phyloP scores from a whole-genome alignment of 2,113 vertebrate species.

The Aphyosemion australe region DNA sequence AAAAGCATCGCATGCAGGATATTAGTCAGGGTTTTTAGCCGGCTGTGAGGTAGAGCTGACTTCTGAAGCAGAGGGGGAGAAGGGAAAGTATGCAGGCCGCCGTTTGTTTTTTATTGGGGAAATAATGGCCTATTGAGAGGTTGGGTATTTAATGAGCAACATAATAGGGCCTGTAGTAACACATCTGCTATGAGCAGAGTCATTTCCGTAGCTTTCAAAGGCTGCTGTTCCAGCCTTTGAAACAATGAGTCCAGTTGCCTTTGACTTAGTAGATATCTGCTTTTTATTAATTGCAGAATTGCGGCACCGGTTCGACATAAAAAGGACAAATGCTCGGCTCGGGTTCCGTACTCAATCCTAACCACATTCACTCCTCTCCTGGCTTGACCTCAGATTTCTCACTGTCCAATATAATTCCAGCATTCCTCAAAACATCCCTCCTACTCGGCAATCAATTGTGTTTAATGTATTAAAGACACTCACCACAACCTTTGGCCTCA shows the following conservation, averaged over 20 bases:
- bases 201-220: slow-evolving; percentile 79
- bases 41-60: slow-evolving; percentile 75
- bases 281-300: slow-evolving; percentile 72
- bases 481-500: slow-evolving; percentile 71
- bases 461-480: slow-evolving; percentile 78
- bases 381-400: slow-evolving; percentile 59
- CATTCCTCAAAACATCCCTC: slow-evolving; percentile 60
- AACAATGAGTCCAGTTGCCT: slow-evolving; percentile 62
- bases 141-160: slow-evolving; percentile 82
- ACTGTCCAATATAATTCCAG: slow-evolving; percentile 53
- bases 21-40: slow-evolving; percentile 80
- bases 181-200: slow-evolving; percentile 80
- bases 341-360: slow-evolving; percentile 43
- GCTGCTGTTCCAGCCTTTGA: slow-evolving; percentile 64
- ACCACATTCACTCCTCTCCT: slow-evolving; percentile 51
- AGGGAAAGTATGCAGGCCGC: slow-evolving; percentile 73
- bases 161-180: slow-evolving; percentile 82
- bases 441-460: slow-evolving; percentile 71
- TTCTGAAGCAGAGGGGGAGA: slow-evolving; percentile 66
- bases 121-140: slow-evolving; percentile 84
- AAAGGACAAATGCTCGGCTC: slow-evolving; percentile 31
- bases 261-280: slow-evolving; percentile 65
- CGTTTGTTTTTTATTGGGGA: slow-evolving; percentile 82
- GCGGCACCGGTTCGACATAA: slow-evolving; percentile 49
- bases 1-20: slow-evolving; percentile 81